These are phyloP conservation scores for Clarias pachynema DNA, from an alignment of 2,797 vertebrate genomes.

Conservation along the genomic window DNA sequence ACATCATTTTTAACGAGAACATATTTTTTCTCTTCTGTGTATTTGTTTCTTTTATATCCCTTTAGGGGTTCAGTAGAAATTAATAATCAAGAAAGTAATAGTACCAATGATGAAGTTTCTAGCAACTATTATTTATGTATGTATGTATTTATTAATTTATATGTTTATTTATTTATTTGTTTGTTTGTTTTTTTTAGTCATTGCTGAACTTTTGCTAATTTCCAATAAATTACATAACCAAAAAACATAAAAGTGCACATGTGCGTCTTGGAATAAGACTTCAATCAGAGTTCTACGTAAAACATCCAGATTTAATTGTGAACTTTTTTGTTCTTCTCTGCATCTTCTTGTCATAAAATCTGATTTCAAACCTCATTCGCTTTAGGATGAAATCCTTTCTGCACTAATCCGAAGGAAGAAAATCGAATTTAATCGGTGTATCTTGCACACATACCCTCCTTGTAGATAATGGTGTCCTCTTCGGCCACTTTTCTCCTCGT, in stretches of 20 bases:
- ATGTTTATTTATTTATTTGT: not conserved
- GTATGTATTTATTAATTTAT: not conserved
- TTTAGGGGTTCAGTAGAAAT: too few relatives aligned
- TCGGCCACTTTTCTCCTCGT: slow-evolving; percentile 73
- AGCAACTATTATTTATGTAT: not conserved
- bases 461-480: slow-evolving; percentile 84
- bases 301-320: not conserved
- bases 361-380: not conserved
- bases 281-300: not conserved
- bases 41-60: too few relatives aligned
- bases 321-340: not conserved
- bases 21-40: too few relatives aligned
- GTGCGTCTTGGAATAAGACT: too few relatives aligned
- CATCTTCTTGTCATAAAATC: not conserved
- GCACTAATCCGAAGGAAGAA: not conserved
- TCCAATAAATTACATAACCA: not conserved
- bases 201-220: not conserved
- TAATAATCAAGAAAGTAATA: not conserved
- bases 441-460: slow-evolving; percentile 67
- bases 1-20: too few relatives aligned
- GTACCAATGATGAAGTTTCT: not conserved
- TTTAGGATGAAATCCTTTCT: not conserved
- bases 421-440: not conserved
- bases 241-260: not conserved
- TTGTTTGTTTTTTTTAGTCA: not conserved